Base-by-base conservation (phyloP, 2,797 vertebrate genomes). In the Pitangus sulphuratus region DNA sequence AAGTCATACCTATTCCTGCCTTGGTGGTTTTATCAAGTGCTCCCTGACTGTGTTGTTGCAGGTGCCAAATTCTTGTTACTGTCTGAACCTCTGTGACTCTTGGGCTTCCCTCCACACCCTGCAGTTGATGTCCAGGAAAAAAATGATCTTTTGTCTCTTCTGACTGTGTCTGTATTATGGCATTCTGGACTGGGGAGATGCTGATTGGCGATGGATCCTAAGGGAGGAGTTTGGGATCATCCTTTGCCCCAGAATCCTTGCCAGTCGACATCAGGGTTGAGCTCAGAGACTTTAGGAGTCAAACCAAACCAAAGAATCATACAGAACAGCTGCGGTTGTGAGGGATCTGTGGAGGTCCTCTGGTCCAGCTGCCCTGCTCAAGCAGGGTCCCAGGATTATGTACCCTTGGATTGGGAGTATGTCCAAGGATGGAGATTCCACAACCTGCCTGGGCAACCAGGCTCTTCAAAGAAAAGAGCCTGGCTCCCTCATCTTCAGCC, bases 61-160 rank as follows among this genome's bases (percentile, higher is more conserved):
- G 42, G 15, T 45, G 42, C 31, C 42, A 65, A 25, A 45, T 45
- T 45, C 31, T 42, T 33, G 31, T 64, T 44, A 42, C 61, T 4
- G 9, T n/a, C 15, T 30, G 39, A 65, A 16, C 4, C 42, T 28
- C 57, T 30, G 19, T 48, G 45, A 78, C 53, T 64, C 12, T 28
- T 33, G 28, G 45, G 19, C 13, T 35, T 19, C 18, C 45, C 61
- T 19, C 7, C 33, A 30, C 21, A 33, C 10, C 11, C 45, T 3
- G 1, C 9, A 16, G 7, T 4, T 42, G 11, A 9, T 35, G 14
- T 18, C 4, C 1, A 2, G 31, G 15, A 48, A 66, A 40, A 57
- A 58, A 75, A 40, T 0, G 1, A 9, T 31, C 4, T 57, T 75
- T 66, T n/a, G 17, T 50, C 7, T 37, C 26, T 37, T 76, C 53